These are phyloP conservation scores for Radopholus similis DNA, from an alignment of 1,140 invertebrate genomes.

Conservation along the genomic window DNA sequence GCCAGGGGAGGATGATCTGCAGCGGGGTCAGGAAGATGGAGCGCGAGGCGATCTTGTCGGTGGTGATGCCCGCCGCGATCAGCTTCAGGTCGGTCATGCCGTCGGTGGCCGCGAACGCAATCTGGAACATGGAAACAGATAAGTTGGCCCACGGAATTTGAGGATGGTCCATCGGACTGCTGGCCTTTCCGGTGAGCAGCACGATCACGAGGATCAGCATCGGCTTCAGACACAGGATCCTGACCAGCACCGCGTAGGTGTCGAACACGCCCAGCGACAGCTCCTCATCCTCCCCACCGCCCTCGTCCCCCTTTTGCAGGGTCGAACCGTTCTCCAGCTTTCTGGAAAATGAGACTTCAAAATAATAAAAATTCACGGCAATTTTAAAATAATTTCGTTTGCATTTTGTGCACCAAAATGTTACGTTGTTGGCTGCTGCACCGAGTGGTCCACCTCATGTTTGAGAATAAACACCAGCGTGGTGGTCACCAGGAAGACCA, in stretches of 20 bases:
- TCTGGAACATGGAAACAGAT: slow-evolving; percentile 48
- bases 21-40: slow-evolving; percentile 65
- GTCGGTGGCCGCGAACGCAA: slow-evolving; percentile 93
- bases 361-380: not conserved
- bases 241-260: slow-evolving; percentile 78
- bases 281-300: slow-evolving; percentile 60
- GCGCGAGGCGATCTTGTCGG: slow-evolving; percentile 85
- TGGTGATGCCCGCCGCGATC: slow-evolving; percentile 73
- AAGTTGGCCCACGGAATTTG: not conserved
- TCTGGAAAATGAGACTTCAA: too few species aligned
- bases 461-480: slow-evolving; percentile 85
- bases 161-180: not conserved
- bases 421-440: not conserved
- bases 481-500: slow-evolving; percentile 82
- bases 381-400: slow-evolving; percentile 1
- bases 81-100: slow-evolving; percentile 83
- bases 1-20: slow-evolving; percentile 80
- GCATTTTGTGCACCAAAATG: not conserved
- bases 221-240: slow-evolving; percentile 78
- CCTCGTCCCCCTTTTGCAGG: not conserved
- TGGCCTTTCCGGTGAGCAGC: slow-evolving; percentile 79
- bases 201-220: slow-evolving; percentile 73
- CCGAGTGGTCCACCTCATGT: slow-evolving; percentile 68
- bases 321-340: not conserved
- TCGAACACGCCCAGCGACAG: slow-evolving; percentile 68